Evolutionary conservation across 1,140 invertebrate species (phyloP).

Genomic region (Lepidurus arcticus): DNA sequence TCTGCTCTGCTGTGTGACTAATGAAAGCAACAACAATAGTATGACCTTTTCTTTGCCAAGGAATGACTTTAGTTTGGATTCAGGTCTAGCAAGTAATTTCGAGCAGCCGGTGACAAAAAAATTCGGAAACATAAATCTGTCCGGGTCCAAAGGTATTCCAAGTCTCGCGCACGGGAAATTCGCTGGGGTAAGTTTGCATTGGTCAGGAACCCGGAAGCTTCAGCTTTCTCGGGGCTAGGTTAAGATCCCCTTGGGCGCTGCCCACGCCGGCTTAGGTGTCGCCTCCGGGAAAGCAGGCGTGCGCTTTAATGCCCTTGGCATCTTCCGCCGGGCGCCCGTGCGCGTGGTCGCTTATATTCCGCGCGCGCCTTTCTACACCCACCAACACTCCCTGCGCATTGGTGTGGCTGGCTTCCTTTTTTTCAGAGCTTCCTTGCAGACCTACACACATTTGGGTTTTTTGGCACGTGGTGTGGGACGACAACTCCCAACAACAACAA

Average conservation of each 20-base stretch:
- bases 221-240: not conserved
- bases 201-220: conserved; percentile 7
- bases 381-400: conserved; percentile 4
- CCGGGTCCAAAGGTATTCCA: not conserved
- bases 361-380: not conserved
- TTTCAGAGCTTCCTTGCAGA: not conserved
- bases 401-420: not conserved
- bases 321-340: not conserved
- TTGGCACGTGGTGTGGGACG: not conserved
- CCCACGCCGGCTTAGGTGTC: not conserved
- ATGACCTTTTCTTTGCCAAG: not conserved
- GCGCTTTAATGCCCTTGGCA: conserved; percentile 7
- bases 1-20: not conserved
- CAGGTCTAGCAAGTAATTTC: not conserved
- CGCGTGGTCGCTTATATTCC: not conserved
- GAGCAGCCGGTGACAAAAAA: not conserved
- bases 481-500: conserved; percentile 15
- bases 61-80: conserved; percentile 16
- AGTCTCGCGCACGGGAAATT: conserved; percentile 2
- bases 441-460: not conserved
- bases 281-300: not conserved
- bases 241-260: not conserved
- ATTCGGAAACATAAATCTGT: not conserved
- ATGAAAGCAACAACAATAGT: not conserved
- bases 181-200: conserved; percentile 1